These are phyloP conservation scores for Thalassarche chlororhynchos DNA, from an alignment of 2,113 vertebrate genomes.

Conservation along the genomic window DNA sequence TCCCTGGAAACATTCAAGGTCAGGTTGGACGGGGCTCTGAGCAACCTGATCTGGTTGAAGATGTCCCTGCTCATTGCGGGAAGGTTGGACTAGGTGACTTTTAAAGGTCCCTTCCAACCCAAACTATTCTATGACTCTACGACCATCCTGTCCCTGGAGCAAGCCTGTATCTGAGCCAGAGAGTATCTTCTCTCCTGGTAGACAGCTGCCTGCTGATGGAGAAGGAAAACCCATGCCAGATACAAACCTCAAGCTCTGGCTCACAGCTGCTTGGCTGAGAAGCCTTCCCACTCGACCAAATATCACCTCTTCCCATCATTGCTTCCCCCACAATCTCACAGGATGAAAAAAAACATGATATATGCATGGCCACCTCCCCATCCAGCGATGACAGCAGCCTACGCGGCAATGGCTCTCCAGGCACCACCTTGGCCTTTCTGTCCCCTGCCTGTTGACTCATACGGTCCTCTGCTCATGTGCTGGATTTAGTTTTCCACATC, in stretches of 20 bases:
- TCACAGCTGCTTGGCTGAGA: background rate
- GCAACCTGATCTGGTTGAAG: no score
- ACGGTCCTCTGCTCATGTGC: background rate
- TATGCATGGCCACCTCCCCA: background rate
- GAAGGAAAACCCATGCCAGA: background rate
- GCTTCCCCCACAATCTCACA: background rate
- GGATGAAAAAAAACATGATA: background rate
- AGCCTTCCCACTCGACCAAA: background rate
- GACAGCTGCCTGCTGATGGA: background rate
- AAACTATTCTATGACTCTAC: no score
- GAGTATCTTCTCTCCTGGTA: background rate
- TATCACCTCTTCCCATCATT: background rate
- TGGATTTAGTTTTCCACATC: background rate
- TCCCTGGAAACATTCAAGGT: no score
- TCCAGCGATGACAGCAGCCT: accelerated
- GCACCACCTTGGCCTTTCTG: background rate
- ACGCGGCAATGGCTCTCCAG: background rate
- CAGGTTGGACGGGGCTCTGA: no score
- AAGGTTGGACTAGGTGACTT: no score
- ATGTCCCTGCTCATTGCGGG: no score
- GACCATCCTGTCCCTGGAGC: background rate
- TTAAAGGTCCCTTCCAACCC: no score
- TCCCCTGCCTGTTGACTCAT: background rate
- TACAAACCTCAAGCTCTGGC: background rate
- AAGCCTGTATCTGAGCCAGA: background rate